Evolutionary conservation across 2,888 invertebrate species (phyloP), one percentile per base, ranked within the genome.

Genomic region (Muschampia plurimacula): DNA sequence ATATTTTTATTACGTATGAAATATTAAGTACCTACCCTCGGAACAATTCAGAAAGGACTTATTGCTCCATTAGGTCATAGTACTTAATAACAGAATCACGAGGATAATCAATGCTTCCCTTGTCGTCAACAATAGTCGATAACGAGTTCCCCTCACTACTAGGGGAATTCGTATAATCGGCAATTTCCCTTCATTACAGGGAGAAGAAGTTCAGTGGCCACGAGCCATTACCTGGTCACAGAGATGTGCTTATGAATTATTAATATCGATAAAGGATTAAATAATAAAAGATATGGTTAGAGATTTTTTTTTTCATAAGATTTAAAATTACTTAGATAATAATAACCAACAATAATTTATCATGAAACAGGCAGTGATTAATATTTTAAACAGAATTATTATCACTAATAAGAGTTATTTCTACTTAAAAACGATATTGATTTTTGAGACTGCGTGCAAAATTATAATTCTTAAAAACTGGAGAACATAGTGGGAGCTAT

Each of bases 181-280:
- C 75, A 72, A 74, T 75, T 75, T 74, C 75, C 69, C 70, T 46
- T 69, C 69, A 69, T 69, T 63, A 69, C 69, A 62, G 36, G 60
- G 49, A 60, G 68, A 68, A 69, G 62, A 59, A 39, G 60, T 59
- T 41, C 49, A 63, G 69, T 52, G 69, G 46, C n/a, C 39, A 32
- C 60, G 44, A 22, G n/a, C 77, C 84, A 84, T 84, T 83, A 83
- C 82, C 79, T 80, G 77, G 62, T 2, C 2, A 8, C 67, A 75
- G 75, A 67, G 75, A 59, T 63, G 73, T 57, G 10, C 39, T 39
- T 15, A 32, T 32, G 12, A n/a, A 46, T 15, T 59, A 10, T 52
- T 60, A 39, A n/a, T 68, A 64, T 65, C 67, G 55, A 55, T 55
- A 44, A 44, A 44, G 7, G 44, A 8, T 44, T 9, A 10, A 44